These are phyloP conservation scores for Prenolepis imparis DNA, from an alignment of 2,888 invertebrate genomes.

Conservation along the genomic window DNA sequence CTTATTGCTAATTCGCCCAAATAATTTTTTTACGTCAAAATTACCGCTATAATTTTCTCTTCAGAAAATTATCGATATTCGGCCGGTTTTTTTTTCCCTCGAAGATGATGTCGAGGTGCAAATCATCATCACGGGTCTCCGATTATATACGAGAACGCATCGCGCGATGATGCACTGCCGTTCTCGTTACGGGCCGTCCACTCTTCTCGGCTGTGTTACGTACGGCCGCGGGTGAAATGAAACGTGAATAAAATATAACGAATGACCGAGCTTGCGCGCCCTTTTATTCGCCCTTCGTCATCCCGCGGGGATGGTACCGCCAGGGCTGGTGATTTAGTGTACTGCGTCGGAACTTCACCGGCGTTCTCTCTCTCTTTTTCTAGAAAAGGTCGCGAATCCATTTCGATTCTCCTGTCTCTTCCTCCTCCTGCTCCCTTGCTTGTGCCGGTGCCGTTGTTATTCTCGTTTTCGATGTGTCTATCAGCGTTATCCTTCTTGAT, in stretches of 20 bases:
- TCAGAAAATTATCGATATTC: neutral
- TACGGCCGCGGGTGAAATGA: constrained; percentile 70
- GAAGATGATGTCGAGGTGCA: neutral
- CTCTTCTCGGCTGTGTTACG: constrained; percentile 28
- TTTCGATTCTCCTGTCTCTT: constrained; percentile 51
- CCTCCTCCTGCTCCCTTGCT: neutral
- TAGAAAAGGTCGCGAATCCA: constrained; percentile 64
- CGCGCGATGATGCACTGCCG: neutral
- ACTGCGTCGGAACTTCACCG: constrained; percentile 68
- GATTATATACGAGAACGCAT: neutral
- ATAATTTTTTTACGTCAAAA: neutral
- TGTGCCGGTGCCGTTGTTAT: constrained; percentile 12
- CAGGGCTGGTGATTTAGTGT: constrained; percentile 75
- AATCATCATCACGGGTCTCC: neutral
- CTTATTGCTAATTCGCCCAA: neutral
- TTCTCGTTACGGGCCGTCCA: constrained; percentile 18
- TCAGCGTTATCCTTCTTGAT: constrained; percentile 49
- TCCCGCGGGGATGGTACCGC: constrained; percentile 57
- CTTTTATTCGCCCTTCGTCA: constrained; percentile 29
- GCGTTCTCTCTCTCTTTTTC: neutral
- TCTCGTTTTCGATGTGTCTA: constrained; percentile 48
- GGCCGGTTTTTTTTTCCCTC: neutral
- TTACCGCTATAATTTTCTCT: neutral
- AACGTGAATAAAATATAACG: constrained; percentile 81
- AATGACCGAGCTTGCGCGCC: constrained; percentile 61